Evolutionary conservation across 2,797 vertebrate genomes (phyloP).

Genomic region (Gambusia yucatana): DNA sequence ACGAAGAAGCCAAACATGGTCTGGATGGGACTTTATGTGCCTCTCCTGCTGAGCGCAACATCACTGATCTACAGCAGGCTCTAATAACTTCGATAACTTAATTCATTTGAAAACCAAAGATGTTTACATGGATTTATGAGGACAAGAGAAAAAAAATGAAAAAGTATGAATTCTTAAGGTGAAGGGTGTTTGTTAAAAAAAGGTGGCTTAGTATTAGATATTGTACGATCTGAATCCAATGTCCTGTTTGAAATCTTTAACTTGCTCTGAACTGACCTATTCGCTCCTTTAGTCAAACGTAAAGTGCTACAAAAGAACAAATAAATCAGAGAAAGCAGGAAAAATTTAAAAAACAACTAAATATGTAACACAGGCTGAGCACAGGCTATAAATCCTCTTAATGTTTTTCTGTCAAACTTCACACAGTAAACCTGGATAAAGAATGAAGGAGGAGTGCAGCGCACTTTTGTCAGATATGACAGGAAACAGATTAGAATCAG

Average conservation of each 20-base stretch:
- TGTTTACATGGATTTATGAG: conserved; percentile 62
- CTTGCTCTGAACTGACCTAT: conserved; percentile 1
- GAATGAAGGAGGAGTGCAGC: conserved; percentile 30
- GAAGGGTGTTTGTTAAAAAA: conserved; percentile 7
- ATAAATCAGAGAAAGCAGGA: conserved; percentile 49
- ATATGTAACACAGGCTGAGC: conserved; percentile 46
- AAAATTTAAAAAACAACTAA: conserved; percentile 17
- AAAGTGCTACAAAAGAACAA: conserved; percentile 70
- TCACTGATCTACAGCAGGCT: conserved; percentile 1
- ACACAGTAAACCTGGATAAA: conserved; percentile 49
- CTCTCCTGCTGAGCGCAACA: not conserved
- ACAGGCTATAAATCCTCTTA: conserved; percentile 1
- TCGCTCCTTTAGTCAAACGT: conserved; percentile 36
- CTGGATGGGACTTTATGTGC: not conserved
- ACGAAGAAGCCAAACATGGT: not conserved
- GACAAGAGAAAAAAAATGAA: conserved; percentile 26
- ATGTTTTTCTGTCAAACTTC: conserved; percentile 35
- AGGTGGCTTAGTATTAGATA: conserved; percentile 46
- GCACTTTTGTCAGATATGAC: not conserved
- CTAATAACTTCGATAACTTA: conserved; percentile 10
- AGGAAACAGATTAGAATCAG: conserved; percentile 8
- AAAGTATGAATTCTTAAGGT: conserved; percentile 28
- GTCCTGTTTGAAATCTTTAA: not conserved
- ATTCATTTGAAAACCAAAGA: conserved; percentile 61
- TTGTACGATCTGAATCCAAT: not conserved